A percentile compares a stretch with the other conserved stretches of the same genome.
Conservation (phyloP, 2,113 vertebrate genomes). For the Charadrius vociferus region DNA sequence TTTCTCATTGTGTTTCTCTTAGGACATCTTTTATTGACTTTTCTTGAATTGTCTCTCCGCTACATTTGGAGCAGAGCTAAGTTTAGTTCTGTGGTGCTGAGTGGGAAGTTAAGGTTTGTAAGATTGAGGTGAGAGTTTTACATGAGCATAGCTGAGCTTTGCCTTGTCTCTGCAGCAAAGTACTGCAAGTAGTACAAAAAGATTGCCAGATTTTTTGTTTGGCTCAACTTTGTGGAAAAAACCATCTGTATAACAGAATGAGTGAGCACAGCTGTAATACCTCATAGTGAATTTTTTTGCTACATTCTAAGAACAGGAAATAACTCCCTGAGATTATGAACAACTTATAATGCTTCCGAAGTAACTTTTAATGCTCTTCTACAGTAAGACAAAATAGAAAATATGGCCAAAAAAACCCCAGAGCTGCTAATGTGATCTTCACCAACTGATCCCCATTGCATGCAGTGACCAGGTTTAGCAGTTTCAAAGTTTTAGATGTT, state of each 20-base stretch:
- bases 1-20: background rate
- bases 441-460: background rate
- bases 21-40: background rate
- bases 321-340: background rate
- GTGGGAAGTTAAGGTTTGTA: background rate
- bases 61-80: background rate
- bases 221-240: background rate
- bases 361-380: background rate
- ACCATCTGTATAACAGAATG: background rate
- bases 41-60: background rate
- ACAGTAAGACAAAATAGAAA: background rate
- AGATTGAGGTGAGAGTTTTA: background rate
- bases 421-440: background rate
- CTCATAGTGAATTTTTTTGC: background rate
- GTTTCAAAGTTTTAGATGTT: background rate
- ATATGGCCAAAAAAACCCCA: background rate
- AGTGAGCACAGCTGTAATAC: background rate
- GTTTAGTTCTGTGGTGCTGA: background rate
- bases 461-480: background rate
- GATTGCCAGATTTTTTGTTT: background rate
- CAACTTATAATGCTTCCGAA: background rate
- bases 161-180: background rate
- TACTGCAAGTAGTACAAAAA: background rate
- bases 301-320: background rate
- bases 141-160: background rate